Evolutionary conservation across 2,797 vertebrate species (phyloP), one percentile per base, ranked within the genome.

Genomic region (Fistularia commersonii): DNA sequence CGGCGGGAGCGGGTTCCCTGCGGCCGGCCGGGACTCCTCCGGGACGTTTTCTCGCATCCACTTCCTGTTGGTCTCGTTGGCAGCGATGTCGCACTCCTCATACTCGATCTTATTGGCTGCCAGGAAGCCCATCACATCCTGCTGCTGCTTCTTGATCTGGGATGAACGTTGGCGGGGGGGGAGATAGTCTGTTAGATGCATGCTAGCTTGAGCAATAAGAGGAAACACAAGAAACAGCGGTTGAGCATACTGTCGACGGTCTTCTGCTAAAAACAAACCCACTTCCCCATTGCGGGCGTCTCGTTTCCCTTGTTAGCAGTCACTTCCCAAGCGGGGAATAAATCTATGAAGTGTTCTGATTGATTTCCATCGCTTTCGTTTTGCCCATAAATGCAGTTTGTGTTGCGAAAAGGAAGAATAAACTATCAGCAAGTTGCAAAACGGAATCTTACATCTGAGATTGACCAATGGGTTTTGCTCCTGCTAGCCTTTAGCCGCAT

Each of bases 31-130:
- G 42, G 80, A 90, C 51, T 94, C 87, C 51, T 93, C 93, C 0
- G 96, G 97, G 47, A 99, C 90, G 0, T 99, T 96, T 88, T 96
- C 97, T 7, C 95, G 88, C 97, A 99, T 98, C 93, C 95, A 99
- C 69, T 94, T 97, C 66, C 95, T 88, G 82, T 97, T 97, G 64
- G 88, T 93, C 79, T 98, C 96, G 0, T 93, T 92, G 71, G 93
- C 93, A 0, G 95, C 96, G 2, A 99, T 98, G 77, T 99, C 96
- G 58, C 93, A 95, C 80, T 97, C 95, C 85, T 98, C 95, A 57
- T 90, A 98, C 41, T 91, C 90, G 1, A 98, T 98, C 87, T 97
- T 98, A 83, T 97, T 95, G 77, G 89, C 95, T 32, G 93, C 87
- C 66, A 99, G 85, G 83, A 97, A 97, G 40, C 93, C 89, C 80